Conservation (phyloP, 1,140 invertebrate genomes). For the Archivesica marissinica region DNA sequence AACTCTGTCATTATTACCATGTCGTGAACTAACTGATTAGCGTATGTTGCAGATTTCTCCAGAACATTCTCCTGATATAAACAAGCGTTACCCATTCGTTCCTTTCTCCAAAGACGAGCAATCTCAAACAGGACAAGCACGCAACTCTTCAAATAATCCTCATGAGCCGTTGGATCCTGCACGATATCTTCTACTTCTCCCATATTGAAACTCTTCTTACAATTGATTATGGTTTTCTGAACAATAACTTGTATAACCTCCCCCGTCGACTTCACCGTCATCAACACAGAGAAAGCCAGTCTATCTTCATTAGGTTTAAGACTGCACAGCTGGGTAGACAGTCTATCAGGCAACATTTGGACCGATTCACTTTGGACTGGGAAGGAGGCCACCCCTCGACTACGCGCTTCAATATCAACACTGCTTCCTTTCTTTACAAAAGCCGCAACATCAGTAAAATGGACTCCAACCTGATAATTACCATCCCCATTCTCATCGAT, state of each 20-base stretch:
- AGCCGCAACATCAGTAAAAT: conserved; percentile 81
- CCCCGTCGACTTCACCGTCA: conserved; percentile 73
- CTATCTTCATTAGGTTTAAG: conserved; percentile 80
- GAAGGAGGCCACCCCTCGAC: conserved; percentile 73
- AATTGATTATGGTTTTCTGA: conserved; percentile 72
- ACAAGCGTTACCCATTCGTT: conserved; percentile 74
- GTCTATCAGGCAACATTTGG: conserved; percentile 82
- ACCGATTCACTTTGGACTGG: conserved; percentile 72
- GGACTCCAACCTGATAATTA: conserved; percentile 77
- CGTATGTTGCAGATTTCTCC: conserved; percentile 62
- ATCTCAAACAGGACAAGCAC: conserved; percentile 75
- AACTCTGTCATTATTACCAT: conserved; percentile 77
- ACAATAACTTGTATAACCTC: conserved; percentile 66
- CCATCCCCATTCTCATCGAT: conserved; percentile 74
- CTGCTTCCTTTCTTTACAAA: conserved; percentile 76
- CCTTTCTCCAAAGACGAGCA: conserved; percentile 69
- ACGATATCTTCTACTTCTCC: conserved; percentile 75
- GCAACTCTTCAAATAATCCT: conserved; percentile 76
- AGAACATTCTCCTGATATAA: conserved; percentile 66
- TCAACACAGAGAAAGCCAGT: conserved; percentile 76
- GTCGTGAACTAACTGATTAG: conserved; percentile 72
- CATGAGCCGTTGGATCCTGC: conserved; percentile 66
- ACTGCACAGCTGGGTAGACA: conserved; percentile 83
- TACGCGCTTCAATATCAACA: conserved; percentile 78
- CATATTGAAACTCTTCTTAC: conserved; percentile 73